Evolutionary conservation across 2,113 vertebrate genomes (phyloP).

Genomic region (Daboia siamensis): DNA sequence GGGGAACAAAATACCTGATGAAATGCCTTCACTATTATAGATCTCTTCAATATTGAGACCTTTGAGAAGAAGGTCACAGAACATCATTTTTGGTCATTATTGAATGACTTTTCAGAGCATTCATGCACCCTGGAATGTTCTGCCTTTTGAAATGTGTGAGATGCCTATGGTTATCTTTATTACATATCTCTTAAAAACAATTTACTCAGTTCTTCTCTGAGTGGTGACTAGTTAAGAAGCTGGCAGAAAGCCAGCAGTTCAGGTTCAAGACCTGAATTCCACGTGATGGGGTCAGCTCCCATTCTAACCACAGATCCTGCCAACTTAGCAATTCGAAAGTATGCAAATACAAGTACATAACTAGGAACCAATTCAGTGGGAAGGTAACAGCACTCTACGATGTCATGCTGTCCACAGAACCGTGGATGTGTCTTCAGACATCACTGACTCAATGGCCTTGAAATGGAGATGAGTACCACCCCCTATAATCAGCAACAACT

Average conservation of each 20-base stretch:
- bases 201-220: background rate
- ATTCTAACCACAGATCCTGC: background rate
- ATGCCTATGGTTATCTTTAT: background rate
- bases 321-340: background rate
- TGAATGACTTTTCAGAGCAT: background rate
- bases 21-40: background rate
- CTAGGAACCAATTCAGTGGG: background rate
- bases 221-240: background rate
- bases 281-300: background rate
- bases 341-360: background rate
- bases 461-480: background rate
- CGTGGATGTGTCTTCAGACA: background rate
- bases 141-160: background rate
- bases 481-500: background rate
- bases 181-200: background rate
- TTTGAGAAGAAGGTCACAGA: background rate
- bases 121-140: background rate
- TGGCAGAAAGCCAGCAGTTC: background rate
- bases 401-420: background rate
- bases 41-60: background rate
- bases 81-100: background rate
- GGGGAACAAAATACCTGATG: background rate
- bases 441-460: background rate
- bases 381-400: background rate
- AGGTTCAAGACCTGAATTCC: background rate